Conservation (phyloP, 2,113 vertebrate species). For the Burhinus oedicnemus region DNA sequence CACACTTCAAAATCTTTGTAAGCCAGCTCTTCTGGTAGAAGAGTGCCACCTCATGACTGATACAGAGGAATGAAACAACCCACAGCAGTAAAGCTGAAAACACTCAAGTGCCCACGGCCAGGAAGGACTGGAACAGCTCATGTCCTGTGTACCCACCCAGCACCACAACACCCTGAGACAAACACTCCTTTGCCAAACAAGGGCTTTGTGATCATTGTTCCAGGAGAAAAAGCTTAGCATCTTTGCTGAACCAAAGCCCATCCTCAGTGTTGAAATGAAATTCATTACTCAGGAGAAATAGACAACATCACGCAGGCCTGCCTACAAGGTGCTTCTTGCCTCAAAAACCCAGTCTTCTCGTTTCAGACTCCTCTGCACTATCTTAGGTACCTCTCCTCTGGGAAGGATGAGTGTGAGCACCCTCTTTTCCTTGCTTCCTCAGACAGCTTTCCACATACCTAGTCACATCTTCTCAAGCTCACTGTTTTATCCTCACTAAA, state of each 20-base stretch:
- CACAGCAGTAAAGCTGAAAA: neutral
- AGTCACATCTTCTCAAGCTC: neutral
- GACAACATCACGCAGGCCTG: neutral
- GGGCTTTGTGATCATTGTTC: neutral
- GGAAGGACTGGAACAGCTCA: neutral
- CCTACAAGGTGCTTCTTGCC: neutral
- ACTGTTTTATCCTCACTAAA: neutral
- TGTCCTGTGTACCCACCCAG: neutral
- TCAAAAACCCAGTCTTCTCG: neutral
- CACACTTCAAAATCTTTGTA: neutral
- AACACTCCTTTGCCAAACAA: neutral
- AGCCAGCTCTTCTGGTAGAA: constrained; percentile 31
- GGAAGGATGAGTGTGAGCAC: neutral
- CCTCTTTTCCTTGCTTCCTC: neutral
- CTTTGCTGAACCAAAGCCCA: neutral
- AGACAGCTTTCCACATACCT: neutral
- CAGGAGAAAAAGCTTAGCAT: neutral
- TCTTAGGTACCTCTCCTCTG: neutral
- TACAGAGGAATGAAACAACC: neutral
- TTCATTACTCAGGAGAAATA: neutral
- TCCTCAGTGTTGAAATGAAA: neutral
- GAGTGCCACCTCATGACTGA: constrained; percentile 63
- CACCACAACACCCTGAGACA: neutral
- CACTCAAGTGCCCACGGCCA: too few relatives aligned
- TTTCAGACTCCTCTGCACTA: neutral